Conservation (phyloP, 2,113 vertebrate species). For the Mirza zaza region DNA sequence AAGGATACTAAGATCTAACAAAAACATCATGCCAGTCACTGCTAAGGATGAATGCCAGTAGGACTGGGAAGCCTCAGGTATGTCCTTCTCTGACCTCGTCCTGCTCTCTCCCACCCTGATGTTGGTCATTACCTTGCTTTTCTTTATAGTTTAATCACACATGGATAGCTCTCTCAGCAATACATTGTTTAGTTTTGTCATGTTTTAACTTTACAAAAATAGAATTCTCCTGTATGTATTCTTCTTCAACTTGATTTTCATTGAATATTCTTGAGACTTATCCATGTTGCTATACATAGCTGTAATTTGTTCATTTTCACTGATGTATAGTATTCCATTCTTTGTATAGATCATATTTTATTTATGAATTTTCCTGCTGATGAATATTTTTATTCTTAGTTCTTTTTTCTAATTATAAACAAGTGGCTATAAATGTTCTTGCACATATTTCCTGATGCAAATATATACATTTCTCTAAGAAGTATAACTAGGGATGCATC, state of each 20-base stretch:
- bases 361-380: neutral
- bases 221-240: neutral
- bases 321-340: no score
- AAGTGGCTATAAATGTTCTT: neutral
- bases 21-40: neutral
- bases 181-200: neutral
- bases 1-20: neutral
- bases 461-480: neutral
- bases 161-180: neutral
- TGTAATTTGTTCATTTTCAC: neutral
- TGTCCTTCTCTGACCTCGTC: neutral
- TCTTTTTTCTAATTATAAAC: neutral
- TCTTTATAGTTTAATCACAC: neutral
- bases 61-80: neutral
- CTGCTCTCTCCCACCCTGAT: neutral
- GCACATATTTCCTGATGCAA: neutral
- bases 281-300: neutral
- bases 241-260: neutral
- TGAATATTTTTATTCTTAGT: conserved; percentile 1
- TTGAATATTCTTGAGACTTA: neutral
- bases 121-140: neutral
- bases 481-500: neutral
- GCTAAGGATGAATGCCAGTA: neutral
- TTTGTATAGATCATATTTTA: neutral
- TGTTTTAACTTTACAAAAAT: neutral